Evolutionary conservation across 2,888 invertebrate genomes (phyloP), one percentile per base, ranked within the genome.

Genomic region (Trichopria drosophilae): DNA sequence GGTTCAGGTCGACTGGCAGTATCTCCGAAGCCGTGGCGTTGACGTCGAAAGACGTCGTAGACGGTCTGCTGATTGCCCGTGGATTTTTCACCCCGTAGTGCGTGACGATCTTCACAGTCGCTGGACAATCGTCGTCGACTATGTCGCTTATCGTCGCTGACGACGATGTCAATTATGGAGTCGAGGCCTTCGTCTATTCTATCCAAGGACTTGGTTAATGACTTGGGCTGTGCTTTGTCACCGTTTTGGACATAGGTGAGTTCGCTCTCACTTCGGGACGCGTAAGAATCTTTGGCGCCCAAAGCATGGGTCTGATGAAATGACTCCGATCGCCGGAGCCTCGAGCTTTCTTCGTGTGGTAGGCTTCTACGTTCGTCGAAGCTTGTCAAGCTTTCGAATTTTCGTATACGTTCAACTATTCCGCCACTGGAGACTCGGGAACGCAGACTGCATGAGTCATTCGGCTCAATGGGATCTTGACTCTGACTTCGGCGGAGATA

Each of bases 181-280:
- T 87, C 83, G 18, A 89, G 71, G 13, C 87, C 84, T 68, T 82
- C 84, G 66, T 89, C 88, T 31, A 90, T 85, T 49, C 89, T 80
- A 59, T 91, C 90, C 37, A 90, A 74, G 59, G 90, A 90, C 74
- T 90, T 90, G 0, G 88, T 84, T 32, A 84, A 71, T 41, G 65
- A 50, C 40, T 53, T 65, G 0, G 66, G 64, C 10, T 66, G 60
- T 9, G 19, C 12, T 9, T 47, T 13, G 34, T 71, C 68, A 44
- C 62, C 70, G 41, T 73, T 72, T 0, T 73, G 70, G 12, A 72
- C 66, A 53, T 75, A 76, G 24, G 72, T 66, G 1, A 77, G 60
- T 1, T 75, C 76, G 41, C 75, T 76, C 62, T 77, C 76, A 55
- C 77, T 77, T 1, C 72, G 60, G 0, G 68, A 64, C 0, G 65